Base-by-base conservation (phyloP, 1,140 invertebrate species). In the Whitmania pigra region DNA sequence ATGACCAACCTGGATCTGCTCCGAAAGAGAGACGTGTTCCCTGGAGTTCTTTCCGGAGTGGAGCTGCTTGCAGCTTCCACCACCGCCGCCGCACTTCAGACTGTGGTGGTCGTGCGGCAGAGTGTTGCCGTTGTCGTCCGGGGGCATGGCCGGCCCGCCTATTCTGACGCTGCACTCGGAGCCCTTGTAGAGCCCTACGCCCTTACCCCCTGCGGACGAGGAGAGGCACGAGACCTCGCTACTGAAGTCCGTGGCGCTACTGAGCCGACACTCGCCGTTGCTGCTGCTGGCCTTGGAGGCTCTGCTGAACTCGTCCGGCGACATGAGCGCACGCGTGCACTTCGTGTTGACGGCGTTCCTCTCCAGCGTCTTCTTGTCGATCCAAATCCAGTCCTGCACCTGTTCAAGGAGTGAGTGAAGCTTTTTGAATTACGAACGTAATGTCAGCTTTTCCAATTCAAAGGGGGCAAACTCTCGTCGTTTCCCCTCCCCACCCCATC, bases 81-180 rank as follows among this genome's bases (percentile, higher is more conserved):
- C 57, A 17, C 22, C 20, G 29, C 22, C 43, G 43, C 43, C 43
- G 43, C 43, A 49, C 43, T 49, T 49, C 43, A 49, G 15, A 49
- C 43, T 49, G 43, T 49, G 43, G 43, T 49, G 43, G 43, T 49
- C 43, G 43, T 63, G 57, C 57, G 57, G 29, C 22, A 22, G 57
- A 7, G 57, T 63, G 22, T 31, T 63, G 29, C 43, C 43, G 43
- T 49, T 49, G 43, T 49, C 43, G 43, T 63, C 22, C 4, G 57
- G 29, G 3, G 22, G 57, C 57, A 31, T 63, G 22, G 22, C 29
- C 22, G 57, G 57, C 1, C 57, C 57, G 57, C 57, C 22, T 18
- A 70, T 53, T 22, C 22, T 36, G 25, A 70, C 49, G 43, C 69
- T 70, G 49, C 69, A 70, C n/a, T 70, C 69, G 2, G 69, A 70